Base-by-base conservation (phyloP, 2,888 invertebrate species). In the Parapristionchus giblindavisi region DNA sequence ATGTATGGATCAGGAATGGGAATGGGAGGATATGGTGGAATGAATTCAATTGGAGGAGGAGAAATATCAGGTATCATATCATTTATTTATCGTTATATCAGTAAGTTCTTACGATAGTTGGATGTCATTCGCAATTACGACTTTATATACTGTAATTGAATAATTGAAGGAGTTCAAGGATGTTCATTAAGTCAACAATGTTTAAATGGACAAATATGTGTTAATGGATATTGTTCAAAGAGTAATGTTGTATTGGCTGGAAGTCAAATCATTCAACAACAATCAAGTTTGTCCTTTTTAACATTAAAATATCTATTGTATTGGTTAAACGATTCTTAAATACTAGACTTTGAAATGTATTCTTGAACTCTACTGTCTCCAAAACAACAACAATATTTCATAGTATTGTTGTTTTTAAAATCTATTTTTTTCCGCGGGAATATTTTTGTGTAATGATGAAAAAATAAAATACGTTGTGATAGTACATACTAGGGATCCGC, bases 141-240 rank as follows among this genome's bases (percentile, higher is more conserved):
- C 17, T 65, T 65, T 61, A 17, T 61, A 40, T 61, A 40, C 38
- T 61, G 61, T 61, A 40, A 38, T 5, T 40, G 24, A 24, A 27
- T 21, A 17, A 52, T n/a, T 21, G 54, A 2, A 56, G 56, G 14
- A 27, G 76, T 85, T 56, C 81, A 83, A 60, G 79, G 80, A 38
- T 87, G 87, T 68, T 82, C 78, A 40, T 76, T 87, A n/a, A 84
- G 85, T 80, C 87, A 87, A 70, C 83, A 87, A 65, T 87, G 87
- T 70, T 80, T 84, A 51, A 87, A 87, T 66, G 86, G 86, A 6
- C 86, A 87, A 71, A 84, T 87, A 43, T 87, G 87, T 73, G 87
- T 87, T 14, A 87, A 85, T 75, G 85, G 86, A 0, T 85, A 81
- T 77, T 87, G 86, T 73, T 77, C 32, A 29, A 76, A 76, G 65